Percentiles rank a stretch among this genome's conserved stretches.
phyloP scores from a whole-genome alignment of 2,797 vertebrate species.

The Cossypha dichroa region DNA sequence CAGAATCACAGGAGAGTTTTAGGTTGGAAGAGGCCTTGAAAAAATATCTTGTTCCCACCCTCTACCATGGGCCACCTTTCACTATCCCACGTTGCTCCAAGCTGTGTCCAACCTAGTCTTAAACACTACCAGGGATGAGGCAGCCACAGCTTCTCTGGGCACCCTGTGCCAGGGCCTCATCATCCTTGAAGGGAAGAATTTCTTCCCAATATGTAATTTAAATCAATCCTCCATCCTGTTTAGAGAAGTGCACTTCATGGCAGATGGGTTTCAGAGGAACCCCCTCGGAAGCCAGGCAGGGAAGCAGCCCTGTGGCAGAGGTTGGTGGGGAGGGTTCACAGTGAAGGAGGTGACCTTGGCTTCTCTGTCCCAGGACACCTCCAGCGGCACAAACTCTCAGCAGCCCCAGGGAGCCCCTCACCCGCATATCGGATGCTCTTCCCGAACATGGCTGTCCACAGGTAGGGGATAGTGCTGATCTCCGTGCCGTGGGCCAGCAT shows the following conservation, averaged over 20 bases:
- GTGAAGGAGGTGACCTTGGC: neutral
- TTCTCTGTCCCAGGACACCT: neutral
- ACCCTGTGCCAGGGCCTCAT: neutral
- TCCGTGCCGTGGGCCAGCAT: slow-evolving; percentile 91
- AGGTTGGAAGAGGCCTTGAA: neutral
- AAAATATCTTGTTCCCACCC: neutral
- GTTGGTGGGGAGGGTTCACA: rapidly evolving
- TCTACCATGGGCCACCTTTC: neutral
- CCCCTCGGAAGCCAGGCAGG: neutral
- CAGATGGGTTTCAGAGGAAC: neutral
- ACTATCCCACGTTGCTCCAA: neutral
- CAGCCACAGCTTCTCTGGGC: neutral
- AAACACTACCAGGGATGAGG: neutral
- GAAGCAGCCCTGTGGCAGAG: neutral
- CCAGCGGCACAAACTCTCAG: neutral
- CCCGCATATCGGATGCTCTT: slow-evolving; percentile 95
- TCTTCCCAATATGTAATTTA: neutral
- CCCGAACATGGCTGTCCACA: slow-evolving; percentile 98
- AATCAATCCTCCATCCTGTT: neutral
- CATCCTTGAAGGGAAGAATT: neutral
- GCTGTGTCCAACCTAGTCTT: neutral
- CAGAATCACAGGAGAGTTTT: neutral
- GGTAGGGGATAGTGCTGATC: slow-evolving; percentile 91
- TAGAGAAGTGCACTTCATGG: neutral
- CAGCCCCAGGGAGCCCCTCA: slow-evolving; percentile 45